Evolutionary conservation across 1,140 invertebrate genomes (phyloP).

Genomic region (Palaemon carinicauda): DNA sequence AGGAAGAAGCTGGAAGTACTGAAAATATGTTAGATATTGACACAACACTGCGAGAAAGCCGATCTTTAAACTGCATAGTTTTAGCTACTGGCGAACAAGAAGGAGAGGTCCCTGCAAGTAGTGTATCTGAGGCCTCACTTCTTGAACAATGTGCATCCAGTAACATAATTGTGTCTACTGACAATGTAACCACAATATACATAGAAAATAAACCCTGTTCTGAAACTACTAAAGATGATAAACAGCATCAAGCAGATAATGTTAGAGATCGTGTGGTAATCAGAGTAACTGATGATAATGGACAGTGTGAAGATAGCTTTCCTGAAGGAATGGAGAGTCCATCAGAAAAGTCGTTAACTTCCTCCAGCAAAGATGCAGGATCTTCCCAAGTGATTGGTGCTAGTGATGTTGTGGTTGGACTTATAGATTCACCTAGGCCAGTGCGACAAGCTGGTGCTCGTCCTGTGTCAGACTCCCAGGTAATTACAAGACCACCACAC

Average conservation of each 20-base stretch:
- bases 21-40: conserved; percentile 66
- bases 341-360: neutral
- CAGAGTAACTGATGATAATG: conserved; percentile 33
- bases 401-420: conserved; percentile 49
- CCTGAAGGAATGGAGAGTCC: neutral
- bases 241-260: neutral
- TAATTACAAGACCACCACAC: conserved; percentile 36
- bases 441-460: conserved; percentile 19
- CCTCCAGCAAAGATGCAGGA: conserved; percentile 19
- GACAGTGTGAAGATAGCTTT: conserved; percentile 2
- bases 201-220: conserved; percentile 35
- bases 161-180: conserved; percentile 53
- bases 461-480: conserved; percentile 44
- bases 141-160: conserved; percentile 31
- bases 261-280: conserved; percentile 14
- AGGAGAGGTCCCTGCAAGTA: conserved; percentile 3
- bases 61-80: conserved; percentile 82
- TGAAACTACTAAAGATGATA: neutral
- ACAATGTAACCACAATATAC: conserved; percentile 59
- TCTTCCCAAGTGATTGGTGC: conserved; percentile 27
- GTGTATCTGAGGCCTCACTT: conserved; percentile 38
- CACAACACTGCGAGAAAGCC: conserved; percentile 78
- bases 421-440: conserved; percentile 37
- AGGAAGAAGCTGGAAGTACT: conserved; percentile 49
- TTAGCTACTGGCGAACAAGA: conserved; percentile 73